Percentiles rank a stretch among this genome's conserved stretches.
phyloP scores from a whole-genome alignment of 2,888 invertebrate species.

The Pinctada fucata region DNA sequence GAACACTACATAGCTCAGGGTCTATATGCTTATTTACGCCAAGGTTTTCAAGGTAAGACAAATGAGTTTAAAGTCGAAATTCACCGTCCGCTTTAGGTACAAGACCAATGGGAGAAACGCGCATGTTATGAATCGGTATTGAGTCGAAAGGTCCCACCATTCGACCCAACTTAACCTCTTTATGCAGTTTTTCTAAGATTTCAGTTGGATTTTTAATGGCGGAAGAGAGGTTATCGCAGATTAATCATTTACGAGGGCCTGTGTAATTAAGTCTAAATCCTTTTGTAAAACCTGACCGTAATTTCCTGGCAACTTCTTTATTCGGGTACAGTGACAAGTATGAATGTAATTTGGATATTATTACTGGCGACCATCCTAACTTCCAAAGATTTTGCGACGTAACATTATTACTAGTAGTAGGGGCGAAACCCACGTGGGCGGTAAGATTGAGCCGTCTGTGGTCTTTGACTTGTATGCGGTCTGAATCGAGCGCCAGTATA shows the following conservation, averaged over 20 bases:
- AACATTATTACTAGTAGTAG: too few relatives aligned
- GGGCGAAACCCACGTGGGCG: too few relatives aligned
- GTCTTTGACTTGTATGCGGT: too few relatives aligned
- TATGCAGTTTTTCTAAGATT: background rate
- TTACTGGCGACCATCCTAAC: background rate
- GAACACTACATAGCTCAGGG: background rate
- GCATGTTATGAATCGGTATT: background rate
- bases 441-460: too few relatives aligned
- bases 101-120: background rate
- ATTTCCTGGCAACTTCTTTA: background rate
- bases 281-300: background rate
- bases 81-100: background rate
- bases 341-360: background rate
- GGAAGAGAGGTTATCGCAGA: background rate
- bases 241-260: background rate
- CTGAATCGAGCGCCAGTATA: too few relatives aligned
- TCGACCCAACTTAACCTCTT: background rate
- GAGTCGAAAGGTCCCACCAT: background rate
- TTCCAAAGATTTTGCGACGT: background rate
- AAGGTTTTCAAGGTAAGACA: background rate
- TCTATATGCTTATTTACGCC: background rate
- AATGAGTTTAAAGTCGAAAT: background rate
- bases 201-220: background rate
- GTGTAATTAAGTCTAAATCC: background rate
- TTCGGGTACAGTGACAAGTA: background rate